Base-by-base conservation (phyloP, 2,113 vertebrate genomes). In the Anoura caudifer region DNA sequence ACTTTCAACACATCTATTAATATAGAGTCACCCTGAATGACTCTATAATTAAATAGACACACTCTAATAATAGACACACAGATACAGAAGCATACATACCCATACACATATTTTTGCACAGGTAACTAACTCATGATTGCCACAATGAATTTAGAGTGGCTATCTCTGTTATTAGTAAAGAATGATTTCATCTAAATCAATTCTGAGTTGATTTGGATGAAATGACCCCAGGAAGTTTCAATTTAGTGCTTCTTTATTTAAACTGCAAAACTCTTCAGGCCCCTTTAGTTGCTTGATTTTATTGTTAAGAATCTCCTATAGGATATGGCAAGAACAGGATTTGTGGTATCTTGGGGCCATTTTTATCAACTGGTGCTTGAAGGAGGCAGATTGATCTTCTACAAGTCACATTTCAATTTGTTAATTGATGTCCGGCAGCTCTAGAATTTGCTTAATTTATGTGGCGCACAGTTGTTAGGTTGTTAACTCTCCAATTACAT, bases 391-490 rank as follows among this genome's bases (percentile, higher is more conserved):
- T 33, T 81, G 79, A 88, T 95, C 50, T 95, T 72, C 43, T 93
- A 54, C 41, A 96, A 8, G 65, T 80, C 76, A 76, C 28, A 17
- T 95, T 94, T 90, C 63, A 75, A 79, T 92, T 95, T 87, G 90
- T 90, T 87, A 92, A 67, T 61, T 63, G 63, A 56, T 81, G 28
- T 95, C 87, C 54, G 72, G 31, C 11, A 95, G 90, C 45, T 83
- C 43, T 41, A 84, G 52, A 92, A 95, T 95, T 95, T 92, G 38
- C 28, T 95, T 90, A 75, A 94, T 69, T 94, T 90, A 76, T 33
- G 52, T 91, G 41, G 26, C 38, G 26, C 28, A 61, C 26, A 52
- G 85, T 77, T 85, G 20, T 85, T 90, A 95, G 80, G 31, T 41
- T 63, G 50, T 92, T 94, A 81, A 84, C 28, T 86, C 20, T 92